Percentiles rank a stretch among this genome's conserved stretches.
phyloP scores from a whole-genome alignment of 1,140 invertebrate genomes.

The Cecropterus lyciades region DNA sequence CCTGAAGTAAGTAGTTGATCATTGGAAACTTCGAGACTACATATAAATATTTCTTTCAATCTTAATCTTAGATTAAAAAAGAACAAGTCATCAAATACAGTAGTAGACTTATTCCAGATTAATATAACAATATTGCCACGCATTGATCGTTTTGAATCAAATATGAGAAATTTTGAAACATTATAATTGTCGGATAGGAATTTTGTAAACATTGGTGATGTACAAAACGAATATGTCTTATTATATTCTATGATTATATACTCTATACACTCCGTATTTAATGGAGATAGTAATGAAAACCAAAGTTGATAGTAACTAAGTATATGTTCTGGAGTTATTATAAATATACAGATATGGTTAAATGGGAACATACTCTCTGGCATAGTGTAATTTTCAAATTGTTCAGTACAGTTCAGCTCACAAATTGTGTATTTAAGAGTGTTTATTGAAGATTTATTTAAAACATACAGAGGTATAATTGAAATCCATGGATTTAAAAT shows the following conservation, averaged over 20 bases:
- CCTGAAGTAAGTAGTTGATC: not conserved
- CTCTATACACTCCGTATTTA: slow-evolving; percentile 1
- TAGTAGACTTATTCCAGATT: slow-evolving; percentile 52
- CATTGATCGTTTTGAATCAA: slow-evolving; percentile 4
- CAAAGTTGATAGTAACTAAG: not conserved
- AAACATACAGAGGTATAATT: slow-evolving; percentile 41
- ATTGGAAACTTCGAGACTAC: slow-evolving; percentile 1
- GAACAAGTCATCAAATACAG: slow-evolving; percentile 58
- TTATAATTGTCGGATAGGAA: slow-evolving; percentile 50
- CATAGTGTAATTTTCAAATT: slow-evolving; percentile 29
- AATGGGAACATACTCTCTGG: slow-evolving; percentile 31
- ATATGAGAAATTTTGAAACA: slow-evolving; percentile 19
- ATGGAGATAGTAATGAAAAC: too few relatives aligned
- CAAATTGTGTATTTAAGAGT: slow-evolving; percentile 43
- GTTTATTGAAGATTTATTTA: slow-evolving; percentile 47
- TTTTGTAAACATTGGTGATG: slow-evolving; percentile 46
- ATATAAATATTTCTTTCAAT: slow-evolving; percentile 22
- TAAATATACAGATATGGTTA: slow-evolving; percentile 44
- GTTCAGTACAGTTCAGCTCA: slow-evolving; percentile 37
- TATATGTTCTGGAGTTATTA: slow-evolving; percentile 39
- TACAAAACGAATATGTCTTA: slow-evolving; percentile 34
- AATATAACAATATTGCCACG: slow-evolving; percentile 50
- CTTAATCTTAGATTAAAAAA: slow-evolving; percentile 43
- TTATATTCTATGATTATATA: slow-evolving; percentile 19
- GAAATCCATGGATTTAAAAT: slow-evolving; percentile 43